Conservation (phyloP, 2,113 vertebrate genomes). For the Merops nubicus region DNA sequence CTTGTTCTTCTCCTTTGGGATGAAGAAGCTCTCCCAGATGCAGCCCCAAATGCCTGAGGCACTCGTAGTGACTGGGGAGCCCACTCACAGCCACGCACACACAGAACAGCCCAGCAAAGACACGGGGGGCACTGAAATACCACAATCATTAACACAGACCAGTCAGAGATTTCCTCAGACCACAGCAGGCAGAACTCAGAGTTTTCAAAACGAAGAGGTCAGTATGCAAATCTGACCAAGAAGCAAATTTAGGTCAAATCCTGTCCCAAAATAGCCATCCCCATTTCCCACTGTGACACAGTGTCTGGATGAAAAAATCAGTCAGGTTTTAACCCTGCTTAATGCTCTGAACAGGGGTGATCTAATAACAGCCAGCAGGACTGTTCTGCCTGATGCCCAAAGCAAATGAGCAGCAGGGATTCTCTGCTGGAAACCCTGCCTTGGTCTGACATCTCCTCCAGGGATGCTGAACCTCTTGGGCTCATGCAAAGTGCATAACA, state of each 20-base stretch:
- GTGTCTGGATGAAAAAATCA: neutral
- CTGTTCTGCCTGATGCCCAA: neutral
- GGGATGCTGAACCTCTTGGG: accelerated
- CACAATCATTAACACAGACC: neutral
- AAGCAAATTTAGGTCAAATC: neutral
- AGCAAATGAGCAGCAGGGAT: neutral
- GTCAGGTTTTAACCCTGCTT: neutral
- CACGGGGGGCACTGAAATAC: neutral
- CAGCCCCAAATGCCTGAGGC: neutral
- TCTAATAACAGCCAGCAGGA: neutral
- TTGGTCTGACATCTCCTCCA: neutral
- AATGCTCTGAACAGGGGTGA: neutral
- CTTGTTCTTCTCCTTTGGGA: neutral
- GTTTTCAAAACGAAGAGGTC: neutral
- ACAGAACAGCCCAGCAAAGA: neutral
- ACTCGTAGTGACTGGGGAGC: neutral
- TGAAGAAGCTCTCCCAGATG: neutral
- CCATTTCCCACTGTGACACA: neutral
- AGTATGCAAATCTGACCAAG: neutral
- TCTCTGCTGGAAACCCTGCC: neutral
- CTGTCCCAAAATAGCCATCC: neutral
- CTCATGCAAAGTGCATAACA: accelerated
- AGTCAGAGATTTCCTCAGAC: neutral
- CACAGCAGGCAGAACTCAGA: neutral
- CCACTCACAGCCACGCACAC: neutral